Evolutionary conservation across 2,113 vertebrate species (phyloP).

Genomic region (Camelus bactrianus): DNA sequence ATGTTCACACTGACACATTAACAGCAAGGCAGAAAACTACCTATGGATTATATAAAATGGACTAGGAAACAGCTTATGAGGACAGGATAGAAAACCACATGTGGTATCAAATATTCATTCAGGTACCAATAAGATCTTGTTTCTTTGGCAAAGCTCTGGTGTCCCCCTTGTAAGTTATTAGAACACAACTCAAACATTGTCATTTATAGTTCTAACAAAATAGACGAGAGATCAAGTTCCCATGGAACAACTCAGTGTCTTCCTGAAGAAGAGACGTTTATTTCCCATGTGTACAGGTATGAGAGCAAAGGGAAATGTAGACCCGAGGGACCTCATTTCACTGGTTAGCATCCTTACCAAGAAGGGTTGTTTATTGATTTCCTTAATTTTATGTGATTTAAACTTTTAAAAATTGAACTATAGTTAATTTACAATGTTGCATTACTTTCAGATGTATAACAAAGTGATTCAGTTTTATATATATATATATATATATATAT

Average conservation of each 20-base stretch:
- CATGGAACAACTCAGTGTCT: background rate
- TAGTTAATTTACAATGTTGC: too few species aligned
- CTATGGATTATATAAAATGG: background rate
- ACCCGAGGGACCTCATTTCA: rapidly evolving
- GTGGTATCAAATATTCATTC: background rate
- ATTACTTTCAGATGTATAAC: too few species aligned
- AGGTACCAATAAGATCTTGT: background rate
- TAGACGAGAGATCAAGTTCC: background rate
- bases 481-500: too few species aligned
- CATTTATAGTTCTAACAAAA: background rate
- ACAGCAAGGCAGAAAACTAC: background rate
- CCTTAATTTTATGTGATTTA: background rate
- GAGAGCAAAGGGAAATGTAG: background rate
- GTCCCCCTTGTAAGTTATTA: background rate
- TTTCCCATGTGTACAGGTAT: background rate
- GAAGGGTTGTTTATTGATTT: background rate
- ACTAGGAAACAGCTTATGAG: background rate
- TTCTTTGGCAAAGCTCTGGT: background rate
- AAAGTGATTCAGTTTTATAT: too few species aligned
- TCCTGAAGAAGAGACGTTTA: background rate
- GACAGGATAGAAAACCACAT: background rate
- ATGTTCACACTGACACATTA: background rate
- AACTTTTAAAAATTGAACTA: background rate
- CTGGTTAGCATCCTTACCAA: background rate
- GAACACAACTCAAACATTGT: background rate